Evolutionary conservation across 2,113 vertebrate genomes (phyloP), one percentile per base, ranked within the genome.

Genomic region (Melanerpes formicivorus): DNA sequence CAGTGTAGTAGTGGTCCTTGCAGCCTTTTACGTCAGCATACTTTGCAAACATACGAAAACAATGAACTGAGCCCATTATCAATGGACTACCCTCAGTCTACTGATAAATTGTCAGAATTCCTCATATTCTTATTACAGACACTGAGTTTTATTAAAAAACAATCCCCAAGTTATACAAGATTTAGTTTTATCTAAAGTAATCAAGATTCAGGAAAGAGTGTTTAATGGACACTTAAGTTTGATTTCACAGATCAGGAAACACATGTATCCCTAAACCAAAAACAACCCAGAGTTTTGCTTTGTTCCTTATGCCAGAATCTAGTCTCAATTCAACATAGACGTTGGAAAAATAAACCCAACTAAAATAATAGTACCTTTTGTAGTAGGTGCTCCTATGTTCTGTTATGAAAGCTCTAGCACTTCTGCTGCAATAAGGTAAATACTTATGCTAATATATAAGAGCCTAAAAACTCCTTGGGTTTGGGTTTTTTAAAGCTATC

Each of bases 231-330:
- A 40, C 17, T 59, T 54, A 60, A 80, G 22, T 56, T 58, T 32
- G 62, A 34, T 23, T 67, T 72, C n/a, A 69, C 37, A 62, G n/a
- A 58, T 34, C 52, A 95, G 87, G 91, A 95, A 95, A 84, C 91
- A 79, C 69, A 34, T 60, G 72, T 42, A 84, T 80, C 77, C 83
- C 90, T 11, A 74, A n/a, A 88, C 86, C 62, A 29, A 70, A 84
- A 84, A 85, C 46, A 66, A 73, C 19, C 6, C 77, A 71, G 10
- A 70, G 44, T 23, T 91, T 74, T 56, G 58, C 76, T 84, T 81
- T 78, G 34, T 84, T 90, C 37, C 59, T 69, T 58, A 22, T 44
- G 80, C 75, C 80, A 84, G 74, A 29, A 56, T 52, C 60, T 59
- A 54, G 44, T 30, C 19, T 75, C 63, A 63, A 1, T 56, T 70